Conservation (phyloP, 2,797 vertebrate genomes). For the Dromococcyx pavoninus region DNA sequence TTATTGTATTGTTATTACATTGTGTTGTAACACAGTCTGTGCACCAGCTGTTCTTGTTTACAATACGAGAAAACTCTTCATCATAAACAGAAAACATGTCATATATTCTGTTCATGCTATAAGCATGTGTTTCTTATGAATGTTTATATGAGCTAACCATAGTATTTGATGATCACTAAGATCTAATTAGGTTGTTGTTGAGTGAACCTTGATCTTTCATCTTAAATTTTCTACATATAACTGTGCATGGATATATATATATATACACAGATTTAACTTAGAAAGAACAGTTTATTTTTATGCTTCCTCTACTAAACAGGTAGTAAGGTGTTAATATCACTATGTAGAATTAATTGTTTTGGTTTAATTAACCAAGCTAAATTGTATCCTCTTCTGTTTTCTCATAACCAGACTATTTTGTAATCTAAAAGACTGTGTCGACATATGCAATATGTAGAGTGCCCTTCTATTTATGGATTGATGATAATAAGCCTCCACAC, state of each 20-base stretch:
- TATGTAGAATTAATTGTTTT: constrained; percentile 7
- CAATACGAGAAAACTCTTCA: constrained; percentile 23
- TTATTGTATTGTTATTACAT: constrained; percentile 63
- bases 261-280: neutral
- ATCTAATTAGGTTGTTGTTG: neutral
- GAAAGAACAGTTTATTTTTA: neutral
- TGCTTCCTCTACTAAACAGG: neutral
- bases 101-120: neutral
- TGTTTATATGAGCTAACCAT: neutral
- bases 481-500: constrained; percentile 48
- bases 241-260: neutral
- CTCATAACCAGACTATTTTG: constrained; percentile 31
- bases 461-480: constrained; percentile 44
- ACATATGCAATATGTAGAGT: constrained; percentile 19
- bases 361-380: constrained; percentile 9
- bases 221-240: neutral
- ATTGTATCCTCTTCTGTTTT: constrained; percentile 28
- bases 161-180: neutral
- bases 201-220: neutral
- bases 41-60: constrained; percentile 66
- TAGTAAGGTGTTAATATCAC: constrained; percentile 18
- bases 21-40: constrained; percentile 30
- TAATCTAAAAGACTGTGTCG: constrained; percentile 3
- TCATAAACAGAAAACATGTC: neutral
- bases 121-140: neutral